Conservation (phyloP, 2,888 invertebrate genomes). For the Branchipolynoe longqiensis region DNA sequence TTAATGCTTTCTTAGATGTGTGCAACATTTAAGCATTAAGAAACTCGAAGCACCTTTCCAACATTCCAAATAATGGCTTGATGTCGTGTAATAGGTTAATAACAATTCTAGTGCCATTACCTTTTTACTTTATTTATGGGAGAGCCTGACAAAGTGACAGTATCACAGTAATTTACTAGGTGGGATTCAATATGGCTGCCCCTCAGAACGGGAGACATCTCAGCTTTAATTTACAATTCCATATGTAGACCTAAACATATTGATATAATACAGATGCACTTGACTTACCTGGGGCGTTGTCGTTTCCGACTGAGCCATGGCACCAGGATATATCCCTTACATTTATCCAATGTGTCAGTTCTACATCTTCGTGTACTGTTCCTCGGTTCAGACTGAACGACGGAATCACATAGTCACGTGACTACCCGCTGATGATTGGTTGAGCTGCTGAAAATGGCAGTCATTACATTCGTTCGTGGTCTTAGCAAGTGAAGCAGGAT, state of each 20-base stretch:
- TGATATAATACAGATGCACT: background rate
- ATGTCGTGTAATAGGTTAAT: background rate
- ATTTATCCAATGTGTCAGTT: constrained; percentile 38
- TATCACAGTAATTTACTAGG: constrained; percentile 5
- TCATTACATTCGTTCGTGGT: background rate
- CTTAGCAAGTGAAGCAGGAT: no score
- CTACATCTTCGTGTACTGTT: constrained; percentile 41
- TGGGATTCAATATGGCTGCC: constrained; percentile 45
- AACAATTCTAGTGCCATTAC: background rate
- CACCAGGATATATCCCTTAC: constrained; percentile 35
- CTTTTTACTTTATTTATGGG: background rate
- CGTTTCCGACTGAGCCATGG: constrained; percentile 49
- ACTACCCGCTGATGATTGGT: constrained; percentile 5
- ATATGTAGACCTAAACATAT: background rate
- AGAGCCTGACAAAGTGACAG: no score
- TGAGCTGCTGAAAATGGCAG: background rate
- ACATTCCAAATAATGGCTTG: background rate
- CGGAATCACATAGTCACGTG: constrained; percentile 1
- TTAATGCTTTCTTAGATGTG: background rate
- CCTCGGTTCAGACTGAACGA: background rate
- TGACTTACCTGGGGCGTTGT: constrained; percentile 36
- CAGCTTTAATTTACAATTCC: background rate
- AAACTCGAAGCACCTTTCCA: background rate
- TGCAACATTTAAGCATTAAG: background rate
- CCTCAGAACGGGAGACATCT: constrained; percentile 11